Evolutionary conservation across 2,797 vertebrate genomes (phyloP).

Genomic region (Sebastes cheni): DNA sequence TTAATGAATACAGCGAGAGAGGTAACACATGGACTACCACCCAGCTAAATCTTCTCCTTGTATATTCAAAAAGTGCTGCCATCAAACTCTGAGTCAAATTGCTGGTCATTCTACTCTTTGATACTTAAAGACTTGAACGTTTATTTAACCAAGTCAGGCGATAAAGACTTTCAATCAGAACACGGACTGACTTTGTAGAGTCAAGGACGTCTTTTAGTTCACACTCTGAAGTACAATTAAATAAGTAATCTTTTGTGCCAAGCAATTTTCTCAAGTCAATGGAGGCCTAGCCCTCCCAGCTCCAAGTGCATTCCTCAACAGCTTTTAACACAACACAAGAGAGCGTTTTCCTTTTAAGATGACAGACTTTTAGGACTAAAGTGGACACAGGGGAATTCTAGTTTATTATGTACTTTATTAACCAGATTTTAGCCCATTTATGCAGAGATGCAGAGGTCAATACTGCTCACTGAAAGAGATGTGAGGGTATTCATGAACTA

Average conservation of each 20-base stretch:
- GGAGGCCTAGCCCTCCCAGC: not conserved
- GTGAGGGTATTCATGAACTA: not conserved
- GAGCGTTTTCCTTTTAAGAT: conserved; percentile 3
- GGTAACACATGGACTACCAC: not conserved
- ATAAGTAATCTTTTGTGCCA: not conserved
- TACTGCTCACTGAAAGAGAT: not conserved
- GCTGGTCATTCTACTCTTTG: not conserved
- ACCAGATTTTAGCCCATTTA: conserved; percentile 2
- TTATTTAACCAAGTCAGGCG: not conserved
- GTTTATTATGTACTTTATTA: conserved; percentile 17
- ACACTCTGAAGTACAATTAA: not conserved
- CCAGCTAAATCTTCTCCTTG: not conserved
- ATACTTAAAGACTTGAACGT: not conserved
- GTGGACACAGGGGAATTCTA: not conserved
- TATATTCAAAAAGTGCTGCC: not conserved
- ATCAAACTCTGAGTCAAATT: not conserved
- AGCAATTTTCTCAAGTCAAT: not conserved
- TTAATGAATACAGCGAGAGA: not conserved
- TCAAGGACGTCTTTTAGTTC: conserved; percentile 45
- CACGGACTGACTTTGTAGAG: conserved; percentile 16
- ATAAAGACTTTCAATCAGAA: conserved; percentile 5
- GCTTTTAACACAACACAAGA: conserved; percentile 8
- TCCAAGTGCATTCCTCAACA: conserved; percentile 38
- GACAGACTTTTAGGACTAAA: not conserved
- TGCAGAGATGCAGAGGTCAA: conserved; percentile 3